Percentiles rank a stretch among this genome's conserved stretches.
phyloP scores from a whole-genome alignment of 2,888 invertebrate species.

The Himalopsyche japonica region DNA sequence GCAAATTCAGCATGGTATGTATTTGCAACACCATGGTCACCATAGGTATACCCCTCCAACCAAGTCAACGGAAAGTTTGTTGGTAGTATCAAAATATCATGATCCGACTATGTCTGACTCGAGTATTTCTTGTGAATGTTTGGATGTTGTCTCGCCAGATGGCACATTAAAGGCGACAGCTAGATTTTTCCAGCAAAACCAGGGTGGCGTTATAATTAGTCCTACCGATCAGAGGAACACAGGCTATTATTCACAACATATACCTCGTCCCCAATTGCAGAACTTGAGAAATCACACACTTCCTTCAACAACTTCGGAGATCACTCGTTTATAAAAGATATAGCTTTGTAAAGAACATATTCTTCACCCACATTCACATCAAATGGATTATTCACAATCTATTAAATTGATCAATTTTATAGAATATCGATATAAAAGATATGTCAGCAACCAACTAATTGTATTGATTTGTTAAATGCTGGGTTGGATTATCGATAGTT shows the following conservation, averaged over 20 bases:
- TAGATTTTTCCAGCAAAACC: slow-evolving; percentile 24
- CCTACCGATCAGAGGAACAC: slow-evolving; percentile 49
- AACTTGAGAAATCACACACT: slow-evolving; percentile 55
- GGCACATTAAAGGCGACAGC: slow-evolving; percentile 17
- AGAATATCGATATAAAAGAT: too few species aligned
- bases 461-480: too few species aligned
- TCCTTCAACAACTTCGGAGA: slow-evolving; percentile 68
- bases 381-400: too few species aligned
- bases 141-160: slow-evolving; percentile 49
- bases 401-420: too few species aligned
- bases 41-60: slow-evolving; percentile 61
- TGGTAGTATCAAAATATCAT: slow-evolving; percentile 69
- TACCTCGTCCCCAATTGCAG: slow-evolving; percentile 57
- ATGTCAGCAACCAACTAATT: too few species aligned
- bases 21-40: slow-evolving; percentile 53
- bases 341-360: too few species aligned
- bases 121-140: slow-evolving; percentile 73
- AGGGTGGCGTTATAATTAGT: slow-evolving; percentile 47
- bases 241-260: slow-evolving; percentile 55
- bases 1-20: slow-evolving; percentile 53
- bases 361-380: too few species aligned
- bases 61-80: slow-evolving; percentile 80
- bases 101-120: slow-evolving; percentile 67
- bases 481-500: too few species aligned
- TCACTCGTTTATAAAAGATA: slow-evolving; percentile 65